These are phyloP conservation scores for Tragopan temminckii DNA, from an alignment of 2,797 vertebrate genomes.

Conservation along the genomic window DNA sequence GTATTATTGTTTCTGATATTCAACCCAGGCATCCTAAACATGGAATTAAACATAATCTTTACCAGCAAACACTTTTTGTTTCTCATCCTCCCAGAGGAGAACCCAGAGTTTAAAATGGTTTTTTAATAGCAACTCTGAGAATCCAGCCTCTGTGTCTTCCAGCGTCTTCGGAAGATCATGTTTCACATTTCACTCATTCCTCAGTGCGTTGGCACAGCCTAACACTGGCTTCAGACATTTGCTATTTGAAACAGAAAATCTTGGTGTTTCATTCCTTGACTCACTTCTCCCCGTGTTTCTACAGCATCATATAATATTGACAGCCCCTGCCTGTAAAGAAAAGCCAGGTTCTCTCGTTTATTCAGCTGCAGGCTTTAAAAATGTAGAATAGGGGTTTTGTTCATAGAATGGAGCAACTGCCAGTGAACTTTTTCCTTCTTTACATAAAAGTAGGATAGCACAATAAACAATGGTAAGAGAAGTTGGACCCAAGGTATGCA, in stretches of 20 bases:
- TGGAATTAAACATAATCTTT: conserved; percentile 59
- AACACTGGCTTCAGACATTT: conserved; percentile 76
- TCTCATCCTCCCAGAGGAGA: conserved; percentile 30
- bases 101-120: conserved; percentile 27
- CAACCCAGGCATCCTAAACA: conserved; percentile 38
- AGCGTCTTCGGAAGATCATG: conserved; percentile 39
- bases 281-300: conserved; percentile 77
- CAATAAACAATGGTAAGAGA: conserved; percentile 74
- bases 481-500: conserved; percentile 39
- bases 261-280: conserved; percentile 76
- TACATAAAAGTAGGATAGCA: conserved; percentile 64
- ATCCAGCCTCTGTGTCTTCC: conserved; percentile 62
- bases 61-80: conserved; percentile 35
- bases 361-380: conserved; percentile 77
- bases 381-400: conserved; percentile 75
- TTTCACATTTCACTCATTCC: conserved; percentile 77
- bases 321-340: conserved; percentile 71
- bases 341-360: conserved; percentile 74
- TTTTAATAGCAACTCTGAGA: conserved; percentile 72
- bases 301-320: conserved; percentile 77
- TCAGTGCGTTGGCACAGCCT: conserved; percentile 68
- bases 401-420: conserved; percentile 48
- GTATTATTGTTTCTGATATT: conserved; percentile 28
- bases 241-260: conserved; percentile 79
- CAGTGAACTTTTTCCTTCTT: conserved; percentile 75